These are phyloP conservation scores for Heliconius aoede DNA, from an alignment of 2,888 invertebrate genomes.

Conservation along the genomic window DNA sequence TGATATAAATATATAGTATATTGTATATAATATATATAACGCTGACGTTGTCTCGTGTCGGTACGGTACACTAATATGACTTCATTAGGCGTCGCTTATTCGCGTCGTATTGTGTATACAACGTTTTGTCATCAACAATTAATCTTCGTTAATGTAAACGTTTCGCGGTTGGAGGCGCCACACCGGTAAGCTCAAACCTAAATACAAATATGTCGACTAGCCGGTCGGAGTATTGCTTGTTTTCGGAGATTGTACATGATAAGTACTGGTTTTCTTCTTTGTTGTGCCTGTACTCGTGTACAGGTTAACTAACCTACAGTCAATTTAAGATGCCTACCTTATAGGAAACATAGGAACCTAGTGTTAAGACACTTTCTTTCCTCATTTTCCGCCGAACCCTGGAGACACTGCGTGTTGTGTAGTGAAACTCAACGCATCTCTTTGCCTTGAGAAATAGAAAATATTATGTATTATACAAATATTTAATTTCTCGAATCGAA, in stretches of 20 bases:
- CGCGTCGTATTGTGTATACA: constrained; percentile 51
- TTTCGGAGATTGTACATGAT: neutral
- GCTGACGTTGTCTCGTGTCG: constrained; percentile 28
- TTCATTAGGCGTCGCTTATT: constrained; percentile 52
- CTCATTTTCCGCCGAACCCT: too few relatives aligned
- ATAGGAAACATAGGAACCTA: too few relatives aligned
- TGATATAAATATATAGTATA: too few relatives aligned
- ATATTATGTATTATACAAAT: too few relatives aligned
- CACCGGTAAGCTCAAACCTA: constrained; percentile 29
- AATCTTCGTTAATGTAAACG: constrained; percentile 80
- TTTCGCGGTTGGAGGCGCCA: constrained; percentile 61
- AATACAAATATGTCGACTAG: constrained; percentile 22
- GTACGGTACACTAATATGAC: constrained; percentile 38
- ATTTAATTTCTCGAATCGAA: too few relatives aligned
- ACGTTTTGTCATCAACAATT: constrained; percentile 67
- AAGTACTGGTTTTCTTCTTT: neutral
- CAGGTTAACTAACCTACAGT: too few relatives aligned
- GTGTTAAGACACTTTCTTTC: too few relatives aligned
- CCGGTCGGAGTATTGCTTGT: neutral
- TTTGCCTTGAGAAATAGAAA: too few relatives aligned
- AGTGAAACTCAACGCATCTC: too few relatives aligned
- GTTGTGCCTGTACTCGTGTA: neutral
- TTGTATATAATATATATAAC: constrained; percentile 18
- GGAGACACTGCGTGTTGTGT: too few relatives aligned
- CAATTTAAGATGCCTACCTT: too few relatives aligned